Base-by-base conservation (phyloP, 2,888 invertebrate genomes). In the Maniola hyperantus region DNA sequence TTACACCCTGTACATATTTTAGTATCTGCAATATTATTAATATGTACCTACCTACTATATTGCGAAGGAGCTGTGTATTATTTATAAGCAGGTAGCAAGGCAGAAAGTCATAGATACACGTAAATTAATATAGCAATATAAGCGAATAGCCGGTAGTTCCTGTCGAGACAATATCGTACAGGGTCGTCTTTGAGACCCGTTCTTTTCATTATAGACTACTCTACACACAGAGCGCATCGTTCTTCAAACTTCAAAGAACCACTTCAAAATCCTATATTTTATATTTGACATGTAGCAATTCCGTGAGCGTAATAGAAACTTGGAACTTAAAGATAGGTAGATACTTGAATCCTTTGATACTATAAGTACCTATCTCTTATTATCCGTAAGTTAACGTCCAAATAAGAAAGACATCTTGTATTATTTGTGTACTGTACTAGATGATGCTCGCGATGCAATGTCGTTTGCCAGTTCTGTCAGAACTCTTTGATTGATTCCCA, bases 141-240 rank as follows among this genome's bases (percentile, higher is more conserved):
- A 65, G 44, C 34, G 46, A 67, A 66, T 66, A 63, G 62, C 58
- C 46, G 46, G 44, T 60, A 62, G 59, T 61, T 59, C 36, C 44
- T 60, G 63, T 54, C 59, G 65, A 65, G 68, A 68, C 67, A 68
- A 67, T 65, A 65, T 63, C 68, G 59, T 68, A 64, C 44, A 64
- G 66, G 66, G 59, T 60, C 63, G 70, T 68, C 70, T 70, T 70
- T 70, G 65, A 64, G 65, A 63, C 54, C 57, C 54, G 67, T 58
- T 63, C 59, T 70, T 54, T 55, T 58, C 10, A 57, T 36, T 54
- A 61, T 7, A 69, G 69, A 42, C 10, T 67, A 64, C 20, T 58
- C 18, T 48, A 58, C 7, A 8, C 26, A 48, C 15, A 67, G 64
- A 69, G 55, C 33, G 46, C 13, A 57, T 42, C 13, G 39, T 26